Evolutionary conservation across 2,888 invertebrate genomes (phyloP), one percentile per base, ranked within the genome.

Genomic region (Pantelozetes paolii): DNA sequence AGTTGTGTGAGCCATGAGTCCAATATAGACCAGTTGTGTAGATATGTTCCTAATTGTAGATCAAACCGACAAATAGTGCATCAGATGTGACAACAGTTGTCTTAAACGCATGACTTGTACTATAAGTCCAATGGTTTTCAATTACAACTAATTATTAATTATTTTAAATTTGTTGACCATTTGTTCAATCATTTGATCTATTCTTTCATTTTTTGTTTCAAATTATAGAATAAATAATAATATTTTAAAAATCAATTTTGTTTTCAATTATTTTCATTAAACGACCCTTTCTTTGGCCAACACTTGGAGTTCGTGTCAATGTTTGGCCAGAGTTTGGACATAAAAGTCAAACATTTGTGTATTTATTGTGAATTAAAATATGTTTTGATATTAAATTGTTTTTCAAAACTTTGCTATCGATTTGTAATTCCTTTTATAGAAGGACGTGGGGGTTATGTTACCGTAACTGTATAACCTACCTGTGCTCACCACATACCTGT

Each of bases 71-170:
- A 36, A 64, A 28, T 32, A 64, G 32, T 32, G 32, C 20, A n/a
- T 20, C 32, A 11, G 30, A n/a, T 36, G 62, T 6, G 8, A 5
- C n/a, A n/a, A n/a, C n/a, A 9, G 13, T 45, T 45, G n/a, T 26
- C 11, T 54, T n/a, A n/a, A 8, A 23, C 54, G 20, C 11, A 57
- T 57, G 28, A 57, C 26, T 57, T 57, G 57, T 57, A 30, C 28
- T 57, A 26, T 57, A 57, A 23, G 28, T 57, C 20, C 3, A 28
- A 30, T 57, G 23, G 32, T 64, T 64, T 36, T 64, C 11, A 64
- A 59, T 64, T 36, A 20, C 28, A 62, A 30, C 62, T 64, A 64
- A 64, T 64, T 64, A 64, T 64, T 32, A 32, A n/a, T 62, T 6
- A 32, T 32, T 28, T 32, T 23, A 57, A 30, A 59, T 59, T 59